A percentile compares a stretch with the other conserved stretches of the same genome.
These are phyloP conservation scores for Abramis brama DNA, from an alignment of 2,113 vertebrate species.

Conservation along the genomic window DNA sequence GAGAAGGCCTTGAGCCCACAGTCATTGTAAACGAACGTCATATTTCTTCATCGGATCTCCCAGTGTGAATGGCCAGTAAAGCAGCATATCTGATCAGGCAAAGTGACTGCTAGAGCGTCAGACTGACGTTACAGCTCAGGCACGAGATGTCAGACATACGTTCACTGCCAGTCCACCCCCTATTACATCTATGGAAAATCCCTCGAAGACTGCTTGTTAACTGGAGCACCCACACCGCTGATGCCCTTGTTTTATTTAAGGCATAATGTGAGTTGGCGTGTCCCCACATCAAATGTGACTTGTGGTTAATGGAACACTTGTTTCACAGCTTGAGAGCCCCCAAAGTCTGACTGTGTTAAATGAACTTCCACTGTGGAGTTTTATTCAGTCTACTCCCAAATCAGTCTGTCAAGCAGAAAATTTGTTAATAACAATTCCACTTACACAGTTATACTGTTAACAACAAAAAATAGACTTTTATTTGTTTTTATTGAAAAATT, in stretches of 20 bases:
- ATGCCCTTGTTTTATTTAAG: slow-evolving; percentile 18
- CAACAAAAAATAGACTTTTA: background rate
- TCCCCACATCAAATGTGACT: slow-evolving; percentile 44
- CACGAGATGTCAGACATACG: background rate
- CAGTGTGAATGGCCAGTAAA: background rate
- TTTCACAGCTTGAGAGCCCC: slow-evolving; percentile 47
- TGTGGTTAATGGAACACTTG: slow-evolving; percentile 52
- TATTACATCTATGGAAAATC: slow-evolving; percentile 12
- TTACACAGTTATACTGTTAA: background rate
- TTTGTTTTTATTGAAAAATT: background rate
- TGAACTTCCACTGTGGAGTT: background rate
- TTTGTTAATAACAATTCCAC: background rate
- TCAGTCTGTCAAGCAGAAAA: background rate
- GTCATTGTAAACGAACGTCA: slow-evolving; percentile 25
- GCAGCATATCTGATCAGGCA: slow-evolving; percentile 14
- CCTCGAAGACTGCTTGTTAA: background rate
- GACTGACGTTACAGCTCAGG: slow-evolving; percentile 5
- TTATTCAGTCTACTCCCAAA: background rate
- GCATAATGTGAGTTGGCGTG: slow-evolving; percentile 20
- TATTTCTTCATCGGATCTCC: slow-evolving; percentile 39
- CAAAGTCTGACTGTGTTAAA: slow-evolving; percentile 11
- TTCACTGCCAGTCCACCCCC: background rate
- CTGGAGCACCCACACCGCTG: background rate
- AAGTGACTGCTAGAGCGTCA: background rate
- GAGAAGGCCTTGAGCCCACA: background rate